A percentile compares a stretch with the other conserved stretches of the same genome.
Conservation (phyloP, 1,140 invertebrate species). For the Archegozetes longisetosus region DNA sequence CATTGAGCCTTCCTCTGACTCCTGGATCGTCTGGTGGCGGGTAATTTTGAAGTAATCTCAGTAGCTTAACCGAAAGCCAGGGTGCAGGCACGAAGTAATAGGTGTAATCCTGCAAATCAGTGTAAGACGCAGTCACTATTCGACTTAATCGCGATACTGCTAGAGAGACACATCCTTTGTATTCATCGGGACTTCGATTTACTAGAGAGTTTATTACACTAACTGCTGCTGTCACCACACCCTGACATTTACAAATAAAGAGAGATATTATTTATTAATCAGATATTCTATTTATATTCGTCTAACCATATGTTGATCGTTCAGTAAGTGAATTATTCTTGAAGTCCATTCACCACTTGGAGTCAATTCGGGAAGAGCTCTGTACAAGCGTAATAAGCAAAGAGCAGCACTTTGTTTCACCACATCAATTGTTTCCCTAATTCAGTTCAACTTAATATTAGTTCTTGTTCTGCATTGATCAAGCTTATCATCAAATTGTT, state of each 20-base stretch:
- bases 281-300: conserved; percentile 11
- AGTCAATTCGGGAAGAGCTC: conserved; percentile 82
- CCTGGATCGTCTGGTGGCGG: conserved; percentile 73
- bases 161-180: conserved; percentile 94
- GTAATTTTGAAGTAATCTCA: conserved; percentile 93
- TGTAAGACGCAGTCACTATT: conserved; percentile 95
- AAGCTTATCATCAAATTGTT: not conserved
- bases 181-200: conserved; percentile 97
- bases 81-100: conserved; percentile 99
- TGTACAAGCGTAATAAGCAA: conserved; percentile 78
- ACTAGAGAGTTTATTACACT: conserved; percentile 95
- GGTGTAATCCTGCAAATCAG: conserved; percentile 97
- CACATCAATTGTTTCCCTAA: conserved; percentile 94
- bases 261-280: not conserved
- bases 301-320: conserved; percentile 84
- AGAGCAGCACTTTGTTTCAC: conserved; percentile 98
- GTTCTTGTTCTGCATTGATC: not conserved
- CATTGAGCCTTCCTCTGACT: conserved; percentile 80
- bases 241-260: conserved; percentile 28
- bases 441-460: not conserved
- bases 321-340: conserved; percentile 91
- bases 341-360: conserved; percentile 97
- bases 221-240: conserved; percentile 94
- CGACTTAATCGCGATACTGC: conserved; percentile 89
- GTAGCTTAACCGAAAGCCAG: conserved; percentile 95